These are phyloP conservation scores for Actenoides hombroni DNA, from an alignment of 2,113 vertebrate species.

Conservation along the genomic window DNA sequence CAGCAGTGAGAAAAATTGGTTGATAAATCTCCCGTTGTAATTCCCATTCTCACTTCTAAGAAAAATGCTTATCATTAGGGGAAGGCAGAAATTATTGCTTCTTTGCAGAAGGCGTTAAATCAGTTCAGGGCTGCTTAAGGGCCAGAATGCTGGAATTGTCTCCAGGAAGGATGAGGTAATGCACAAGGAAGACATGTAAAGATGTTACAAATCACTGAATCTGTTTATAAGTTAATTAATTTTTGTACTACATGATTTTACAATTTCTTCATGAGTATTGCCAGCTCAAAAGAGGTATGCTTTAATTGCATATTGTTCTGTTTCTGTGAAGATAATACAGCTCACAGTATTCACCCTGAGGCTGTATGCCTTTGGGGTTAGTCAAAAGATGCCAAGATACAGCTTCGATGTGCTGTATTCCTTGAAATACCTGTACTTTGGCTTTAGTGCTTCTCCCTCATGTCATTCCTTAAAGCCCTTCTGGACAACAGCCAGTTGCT, in stretches of 20 bases:
- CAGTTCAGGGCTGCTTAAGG: background rate
- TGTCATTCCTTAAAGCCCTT: background rate
- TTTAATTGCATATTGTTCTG: background rate
- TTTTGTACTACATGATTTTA: background rate
- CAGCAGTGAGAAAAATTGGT: background rate
- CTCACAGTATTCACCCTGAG: background rate
- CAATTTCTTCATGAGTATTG: background rate
- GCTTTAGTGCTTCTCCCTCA: background rate
- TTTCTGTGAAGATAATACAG: background rate
- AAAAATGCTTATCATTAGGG: background rate
- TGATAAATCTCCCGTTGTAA: background rate
- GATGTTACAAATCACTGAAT: background rate
- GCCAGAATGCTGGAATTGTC: background rate
- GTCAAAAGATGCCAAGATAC: background rate
- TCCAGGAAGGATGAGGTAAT: background rate
- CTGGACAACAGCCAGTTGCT: background rate
- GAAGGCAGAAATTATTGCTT: background rate
- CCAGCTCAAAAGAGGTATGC: background rate
- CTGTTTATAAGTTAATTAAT: background rate
- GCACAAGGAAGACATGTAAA: background rate
- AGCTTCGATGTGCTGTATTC: background rate
- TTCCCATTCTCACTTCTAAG: background rate
- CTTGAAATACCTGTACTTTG: background rate
- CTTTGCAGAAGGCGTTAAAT: background rate
- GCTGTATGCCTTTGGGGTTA: background rate